phyloP scores from a whole-genome alignment of 92 coral and sea anemone species.

The Hydrozoanthus gracilis region DNA sequence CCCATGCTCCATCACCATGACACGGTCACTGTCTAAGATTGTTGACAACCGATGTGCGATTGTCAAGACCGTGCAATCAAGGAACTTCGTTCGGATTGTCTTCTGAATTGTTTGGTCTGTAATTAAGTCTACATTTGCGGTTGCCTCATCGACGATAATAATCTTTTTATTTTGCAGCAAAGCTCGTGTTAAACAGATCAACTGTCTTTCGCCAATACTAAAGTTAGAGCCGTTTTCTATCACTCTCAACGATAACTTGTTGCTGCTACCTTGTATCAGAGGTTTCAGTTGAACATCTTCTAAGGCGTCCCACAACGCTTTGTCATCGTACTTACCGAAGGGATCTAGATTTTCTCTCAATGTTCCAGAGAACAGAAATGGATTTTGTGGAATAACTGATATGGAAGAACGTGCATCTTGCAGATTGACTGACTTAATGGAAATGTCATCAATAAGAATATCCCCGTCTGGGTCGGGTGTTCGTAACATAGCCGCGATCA shows the following conservation, averaged over 20 bases:
- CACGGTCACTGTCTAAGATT: conserved; percentile 22
- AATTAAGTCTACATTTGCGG: conserved; percentile 17
- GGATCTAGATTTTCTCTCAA: conserved; percentile 30
- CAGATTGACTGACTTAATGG: conserved; percentile 23
- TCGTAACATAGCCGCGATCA: conserved; percentile 27
- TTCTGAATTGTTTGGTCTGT: conserved; percentile 25
- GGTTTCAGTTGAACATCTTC: conserved; percentile 33
- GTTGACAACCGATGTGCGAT: conserved; percentile 21
- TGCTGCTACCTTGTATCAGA: conserved; percentile 7
- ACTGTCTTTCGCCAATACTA: conserved; percentile 30
- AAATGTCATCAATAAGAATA: conserved; percentile 15
- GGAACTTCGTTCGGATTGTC: conserved; percentile 33
- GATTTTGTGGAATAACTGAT: conserved; percentile 39
- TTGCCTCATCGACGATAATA: conserved; percentile 31
- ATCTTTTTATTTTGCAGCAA: conserved; percentile 20
- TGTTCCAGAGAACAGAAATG: conserved; percentile 33
- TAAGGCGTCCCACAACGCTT: conserved; percentile 12
- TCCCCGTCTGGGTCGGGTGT: conserved; percentile 28
- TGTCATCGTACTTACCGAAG: conserved; percentile 17
- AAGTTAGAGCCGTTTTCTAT: conserved; percentile 36
- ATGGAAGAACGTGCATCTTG: conserved; percentile 19
- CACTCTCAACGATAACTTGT: background rate
- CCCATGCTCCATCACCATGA: conserved; percentile 33
- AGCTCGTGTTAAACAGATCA: conserved; percentile 27
- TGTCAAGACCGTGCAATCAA: conserved; percentile 9